Base-by-base conservation (phyloP, 2,888 invertebrate species). In the Eristalis arbustorum region DNA sequence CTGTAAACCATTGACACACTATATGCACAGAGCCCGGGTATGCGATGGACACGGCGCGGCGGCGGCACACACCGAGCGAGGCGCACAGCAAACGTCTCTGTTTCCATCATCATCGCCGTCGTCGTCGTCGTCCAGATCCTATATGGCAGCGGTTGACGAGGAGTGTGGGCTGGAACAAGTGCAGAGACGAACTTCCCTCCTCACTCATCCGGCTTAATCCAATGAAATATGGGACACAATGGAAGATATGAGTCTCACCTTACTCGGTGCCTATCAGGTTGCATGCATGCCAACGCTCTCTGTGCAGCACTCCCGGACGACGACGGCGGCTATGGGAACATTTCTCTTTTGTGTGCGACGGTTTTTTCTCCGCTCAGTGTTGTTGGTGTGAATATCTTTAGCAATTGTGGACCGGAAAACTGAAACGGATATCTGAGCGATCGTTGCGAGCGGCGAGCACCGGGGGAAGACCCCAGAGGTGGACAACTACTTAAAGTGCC, bases 1-100 rank as follows among this genome's bases (percentile, higher is more conserved):
- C 74, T 79, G 84, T 75, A 84, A 84, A 74, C 64, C 74, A 78
- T 78, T 78, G 78, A 78, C 73, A 83, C 63, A 83, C 68, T 73
- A 78, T 77, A 71, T 76, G 69, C 77, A 69, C 68, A 67, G n/a
- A 69, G 62, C 28, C 18, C 5, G 31, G 76, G 31, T 31, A 49
- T 56, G 34, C 37, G 42, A 42, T 31, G 72, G 62, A 72, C 63
- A 62, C 37, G 34, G 22, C 18, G 31, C 18, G 25, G 25, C 25
- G 10, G 11, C 59, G 13, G 22, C 57, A 31, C n/a, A n/a, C 49
- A 62, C 3, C 67, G 28, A 34, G 8, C 11, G 34, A 37, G 37
- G 2, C 6, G 8, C 31, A 8, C 8, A 8, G 31, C 31, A 31
- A 37, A 37, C 2, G 37, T 13, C 13, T 37, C 37, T 37, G 37